These are phyloP conservation scores for Spisula subtruncata DNA, from an alignment of 2,888 invertebrate species.

Conservation along the genomic window DNA sequence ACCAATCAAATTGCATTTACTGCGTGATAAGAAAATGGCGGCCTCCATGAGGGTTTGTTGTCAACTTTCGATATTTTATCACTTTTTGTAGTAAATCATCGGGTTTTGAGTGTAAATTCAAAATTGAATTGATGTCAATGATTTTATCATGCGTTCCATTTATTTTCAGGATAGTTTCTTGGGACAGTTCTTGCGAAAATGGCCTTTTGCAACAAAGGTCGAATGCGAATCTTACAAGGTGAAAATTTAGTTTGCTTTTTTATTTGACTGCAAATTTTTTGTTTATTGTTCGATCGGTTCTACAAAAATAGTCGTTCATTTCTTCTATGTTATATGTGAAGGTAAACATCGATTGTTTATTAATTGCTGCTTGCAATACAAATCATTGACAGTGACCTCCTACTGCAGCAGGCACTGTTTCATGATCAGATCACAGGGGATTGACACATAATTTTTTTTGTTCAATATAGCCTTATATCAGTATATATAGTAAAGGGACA, in stretches of 20 bases:
- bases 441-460: too few species aligned
- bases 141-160: neutral
- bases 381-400: too few species aligned
- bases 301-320: too few species aligned
- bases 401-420: too few species aligned
- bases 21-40: slow-evolving; percentile 72
- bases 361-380: too few species aligned
- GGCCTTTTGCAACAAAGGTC: slow-evolving; percentile 77
- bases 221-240: slow-evolving; percentile 80
- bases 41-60: slow-evolving; percentile 69
- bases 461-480: too few species aligned
- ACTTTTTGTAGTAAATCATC: neutral
- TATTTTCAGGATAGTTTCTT: slow-evolving; percentile 77
- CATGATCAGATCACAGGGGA: too few species aligned
- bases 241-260: slow-evolving; percentile 47
- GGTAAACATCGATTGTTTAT: too few species aligned
- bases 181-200: slow-evolving; percentile 77
- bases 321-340: too few species aligned
- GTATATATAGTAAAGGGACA: too few species aligned
- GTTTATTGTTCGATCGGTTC: neutral
- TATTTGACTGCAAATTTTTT: neutral
- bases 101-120: neutral
- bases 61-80: neutral
- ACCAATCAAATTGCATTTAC: slow-evolving; percentile 57
- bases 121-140: neutral